Evolutionary conservation across 2,797 vertebrate genomes (phyloP).

Genomic region (Pelochelys cantorii): DNA sequence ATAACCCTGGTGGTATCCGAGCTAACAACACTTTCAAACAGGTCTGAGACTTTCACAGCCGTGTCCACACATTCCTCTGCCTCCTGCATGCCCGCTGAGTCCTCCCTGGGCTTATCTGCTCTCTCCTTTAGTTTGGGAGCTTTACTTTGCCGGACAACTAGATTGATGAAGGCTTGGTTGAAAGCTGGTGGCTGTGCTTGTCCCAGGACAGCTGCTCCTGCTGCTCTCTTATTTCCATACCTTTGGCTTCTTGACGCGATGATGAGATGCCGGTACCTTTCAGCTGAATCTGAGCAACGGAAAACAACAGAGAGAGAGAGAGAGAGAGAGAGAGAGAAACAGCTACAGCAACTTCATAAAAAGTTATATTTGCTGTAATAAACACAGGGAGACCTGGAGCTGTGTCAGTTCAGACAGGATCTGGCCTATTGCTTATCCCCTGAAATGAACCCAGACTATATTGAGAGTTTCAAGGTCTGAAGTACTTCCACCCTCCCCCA

Average conservation of each 20-base stretch:
- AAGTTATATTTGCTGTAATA: fast-evolving
- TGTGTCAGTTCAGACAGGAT: not conserved
- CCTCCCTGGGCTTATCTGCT: slow-evolving; percentile 35
- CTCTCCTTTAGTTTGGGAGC: slow-evolving; percentile 45
- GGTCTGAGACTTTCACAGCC: slow-evolving; percentile 79
- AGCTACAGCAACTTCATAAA: not conserved
- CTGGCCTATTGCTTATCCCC: not conserved
- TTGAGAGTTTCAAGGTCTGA: not conserved
- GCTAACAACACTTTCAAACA: slow-evolving; percentile 76
- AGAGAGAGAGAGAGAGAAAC: not conserved
- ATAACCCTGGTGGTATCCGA: slow-evolving; percentile 66
- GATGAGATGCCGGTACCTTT: slow-evolving; percentile 78
- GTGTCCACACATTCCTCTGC: slow-evolving; percentile 72
- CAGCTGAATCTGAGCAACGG: slow-evolving; percentile 79
- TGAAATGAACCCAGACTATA: not conserved
- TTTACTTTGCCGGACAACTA: slow-evolving; percentile 76
- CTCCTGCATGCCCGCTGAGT: slow-evolving; percentile 47
- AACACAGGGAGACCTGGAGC: not conserved
- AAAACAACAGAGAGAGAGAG: not conserved
- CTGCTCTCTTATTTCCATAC: slow-evolving; percentile 58
- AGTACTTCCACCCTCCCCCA: not conserved
- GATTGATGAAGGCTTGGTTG: slow-evolving; percentile 83
- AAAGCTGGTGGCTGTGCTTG: slow-evolving; percentile 46
- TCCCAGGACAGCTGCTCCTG: not conserved
- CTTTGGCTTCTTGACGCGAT: slow-evolving; percentile 65